Base-by-base conservation (phyloP, 2,113 vertebrate genomes). In the Cottus gobio region DNA sequence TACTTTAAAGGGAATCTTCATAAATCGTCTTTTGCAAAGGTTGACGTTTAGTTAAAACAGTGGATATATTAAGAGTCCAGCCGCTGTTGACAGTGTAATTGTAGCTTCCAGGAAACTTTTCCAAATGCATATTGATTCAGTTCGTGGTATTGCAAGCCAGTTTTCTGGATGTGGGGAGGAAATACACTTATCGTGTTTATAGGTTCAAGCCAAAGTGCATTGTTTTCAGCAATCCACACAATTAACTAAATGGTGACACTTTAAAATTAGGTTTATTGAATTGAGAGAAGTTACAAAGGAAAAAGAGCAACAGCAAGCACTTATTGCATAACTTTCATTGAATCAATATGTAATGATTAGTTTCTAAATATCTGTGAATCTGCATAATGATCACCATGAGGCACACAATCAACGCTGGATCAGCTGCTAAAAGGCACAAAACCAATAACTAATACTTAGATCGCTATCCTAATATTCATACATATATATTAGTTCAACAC, bases 11-110 rank as follows among this genome's bases (percentile, higher is more conserved):
- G 78, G 78, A 76, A 58, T 75, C 71, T 37, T 63, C 60, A 79
- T 76, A 83, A 71, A 64, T 70, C 74, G 72, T 58, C 58, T 61
- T 87, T 82, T 67, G 75, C 36, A 70, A 54, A 57, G 58, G 57
- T 50, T 60, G 76, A 77, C 73, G 46, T 76, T 82, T 77, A 44
- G 54, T 64, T 75, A 60, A 79, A 87, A 72, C 44, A 60, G 34
- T 36, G 31, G 26, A 74, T 79, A 7, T 73, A 77, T 75, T 61
- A 42, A 68, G 9, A 58, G 84, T 66, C 42, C 34, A 62, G 70
- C 48, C 34, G 11, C 52, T 73, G 79, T 69, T 75, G 79, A 87
- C 80, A 85, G 48, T 75, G 80, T 85, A 87, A 90, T 78, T 87
- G 78, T 39, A 87, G 79, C 68, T 64, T 77, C 70, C 61, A 46